Base-by-base conservation (phyloP, 2,797 vertebrate species). In the Arnoldichthys spilopterus region DNA sequence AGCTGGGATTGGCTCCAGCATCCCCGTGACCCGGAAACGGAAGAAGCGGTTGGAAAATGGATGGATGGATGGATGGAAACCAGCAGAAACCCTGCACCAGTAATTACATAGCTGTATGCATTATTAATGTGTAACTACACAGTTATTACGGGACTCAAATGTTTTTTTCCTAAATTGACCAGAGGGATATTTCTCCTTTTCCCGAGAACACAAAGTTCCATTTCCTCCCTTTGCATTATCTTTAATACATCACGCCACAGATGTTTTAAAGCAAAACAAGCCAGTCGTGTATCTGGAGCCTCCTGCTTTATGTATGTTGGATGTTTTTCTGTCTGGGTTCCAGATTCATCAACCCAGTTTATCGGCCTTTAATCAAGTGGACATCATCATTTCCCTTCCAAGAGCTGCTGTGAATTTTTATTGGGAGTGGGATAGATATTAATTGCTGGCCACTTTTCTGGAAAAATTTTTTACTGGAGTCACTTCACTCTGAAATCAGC, bases 401-500 rank as follows among this genome's bases (percentile, higher is more conserved):
- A 40, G 62, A 61, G 77, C 70, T 73, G 69, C 63, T 30, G 4
- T 40, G 20, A 64, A 43, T 26, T 67, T 74, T 80, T 80, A 63
- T 62, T 15, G 24, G 24, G 56, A 43, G 81, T 28, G 22, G 15
- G 24, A 15, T 18, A 49, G 67, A 73, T 73, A 73, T 63, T 51
- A 63, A 81, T 78, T 72, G 71, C 47, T 76, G 45, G 61, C 56
- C 15, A 18, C 32, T 28, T 56, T 54, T 59, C 63, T 73, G 71
- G 66, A 78, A 81, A 83, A 73, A 54, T 76, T 72, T 34, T 22
- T 74, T 66, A 73, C 77, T n/a, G n/a, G n/a, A n/a, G n/a, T n/a
- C n/a, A n/a, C n/a, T n/a, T n/a, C n/a, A n/a, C 74, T 74, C 63
- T 51, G 76, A 49, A 81, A 62, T 70, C 72, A 76, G 53, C 58